phyloP scores from a whole-genome alignment of 2,113 vertebrate species.

The Dasyornis broadbenti region DNA sequence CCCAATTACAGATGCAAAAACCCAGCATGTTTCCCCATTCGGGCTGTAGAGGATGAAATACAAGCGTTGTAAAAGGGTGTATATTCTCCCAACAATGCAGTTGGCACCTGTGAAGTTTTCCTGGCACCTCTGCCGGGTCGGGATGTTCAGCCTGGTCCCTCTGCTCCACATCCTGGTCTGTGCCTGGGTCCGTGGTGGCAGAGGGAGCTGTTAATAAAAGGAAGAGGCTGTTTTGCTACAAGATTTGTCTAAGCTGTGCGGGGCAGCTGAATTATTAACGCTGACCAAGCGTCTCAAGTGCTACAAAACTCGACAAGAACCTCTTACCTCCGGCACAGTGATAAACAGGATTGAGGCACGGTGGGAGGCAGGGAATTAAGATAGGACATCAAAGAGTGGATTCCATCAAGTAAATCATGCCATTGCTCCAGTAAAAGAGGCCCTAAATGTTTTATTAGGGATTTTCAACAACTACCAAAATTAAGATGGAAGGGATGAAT shows the following conservation, averaged over 20 bases:
- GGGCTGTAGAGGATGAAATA: constrained; percentile 76
- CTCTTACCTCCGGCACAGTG: neutral
- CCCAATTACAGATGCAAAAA: constrained; percentile 77
- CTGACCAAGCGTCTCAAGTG: neutral
- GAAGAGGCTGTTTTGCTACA: neutral
- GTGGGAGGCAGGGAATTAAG: constrained; percentile 43
- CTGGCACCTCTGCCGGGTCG: neutral
- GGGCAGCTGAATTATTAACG: neutral
- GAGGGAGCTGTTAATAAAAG: neutral
- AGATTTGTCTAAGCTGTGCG: neutral
- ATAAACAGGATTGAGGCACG: neutral
- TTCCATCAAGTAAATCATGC: constrained; percentile 67
- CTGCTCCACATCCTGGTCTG: accelerated
- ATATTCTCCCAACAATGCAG: constrained; percentile 65
- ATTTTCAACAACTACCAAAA: constrained; percentile 76
- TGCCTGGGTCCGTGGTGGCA: accelerated
- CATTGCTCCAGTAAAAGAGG: constrained; percentile 46
- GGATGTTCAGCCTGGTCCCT: neutral
- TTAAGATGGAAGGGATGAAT: constrained; percentile 74
- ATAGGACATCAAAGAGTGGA: constrained; percentile 51
- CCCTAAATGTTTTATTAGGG: constrained; percentile 77
- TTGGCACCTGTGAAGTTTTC: constrained; percentile 54
- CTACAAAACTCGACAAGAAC: neutral
- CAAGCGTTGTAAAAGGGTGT: constrained; percentile 56
- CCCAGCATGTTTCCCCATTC: constrained; percentile 75